Base-by-base conservation (phyloP, 2,797 vertebrate species). In the Bradypodion ventrale region DNA sequence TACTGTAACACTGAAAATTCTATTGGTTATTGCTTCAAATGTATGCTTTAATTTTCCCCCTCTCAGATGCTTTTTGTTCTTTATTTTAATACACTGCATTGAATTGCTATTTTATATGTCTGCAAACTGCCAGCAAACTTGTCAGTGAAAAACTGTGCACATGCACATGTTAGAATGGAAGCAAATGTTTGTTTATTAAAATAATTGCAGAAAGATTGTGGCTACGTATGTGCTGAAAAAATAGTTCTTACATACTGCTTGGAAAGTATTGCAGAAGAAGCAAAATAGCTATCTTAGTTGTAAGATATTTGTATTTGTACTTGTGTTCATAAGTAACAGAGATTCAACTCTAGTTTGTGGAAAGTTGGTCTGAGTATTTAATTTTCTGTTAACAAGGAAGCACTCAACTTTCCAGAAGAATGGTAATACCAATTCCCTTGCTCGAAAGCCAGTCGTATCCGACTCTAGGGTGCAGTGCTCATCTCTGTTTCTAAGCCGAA, bases 301-400 rank as follows among this genome's bases (percentile, higher is more conserved):
- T 72, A 91, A 84, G 74, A 68, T 83, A 35, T 21, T 19, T 74
- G 9, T 70, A 70, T 16, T 15, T 32, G 56, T 29, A 77, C 79
- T 25, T 37, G 49, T 65, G 44, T 0, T 0, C 40, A 42, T 77
- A 74, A 78, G 35, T 66, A 63, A 74, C 82, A 69, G 66, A 75
- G 63, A 49, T 5, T 52, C 52, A 72, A 65, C 15, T 44, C 52
- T 1, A 29, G 23, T 1, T 78, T 84, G 84, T 68, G 63, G 42
- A 12, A 78, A 75, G 21, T 46, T 16, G 19, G 59, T 1, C 40
- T 52, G 46, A 9, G 60, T 73, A 44, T 60, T 80, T 0, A 0
- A 0, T 23, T 32, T 76, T 82, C 72, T 2, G 21, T 40, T 16
- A 23, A 6, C 66, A 83, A 9, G 29, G 23, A 2, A 1, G 44